Evolutionary conservation across 1,140 invertebrate species (phyloP).

Genomic region (Anthonomus grandis): DNA sequence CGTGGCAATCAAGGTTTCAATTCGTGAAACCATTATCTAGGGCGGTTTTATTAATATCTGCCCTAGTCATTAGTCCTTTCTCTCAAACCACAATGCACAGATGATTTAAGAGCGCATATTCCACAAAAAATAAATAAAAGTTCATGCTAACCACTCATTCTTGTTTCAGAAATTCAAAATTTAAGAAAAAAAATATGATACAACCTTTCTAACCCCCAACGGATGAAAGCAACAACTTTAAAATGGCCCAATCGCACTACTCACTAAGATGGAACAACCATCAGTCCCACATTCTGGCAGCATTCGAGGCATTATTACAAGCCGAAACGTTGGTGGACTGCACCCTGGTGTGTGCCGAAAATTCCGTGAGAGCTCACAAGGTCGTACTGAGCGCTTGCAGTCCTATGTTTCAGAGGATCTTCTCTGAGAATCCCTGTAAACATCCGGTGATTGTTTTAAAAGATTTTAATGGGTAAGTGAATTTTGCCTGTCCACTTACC

Average conservation of each 20-base stretch:
- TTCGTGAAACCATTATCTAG: no score
- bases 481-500: no score
- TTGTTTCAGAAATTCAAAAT: constrained; percentile 42
- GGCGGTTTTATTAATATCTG: no score
- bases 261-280: constrained; percentile 91
- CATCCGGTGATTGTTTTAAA: constrained; percentile 89
- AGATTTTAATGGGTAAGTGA: constrained; percentile 68
- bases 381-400: constrained; percentile 88
- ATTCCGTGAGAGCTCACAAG: constrained; percentile 80
- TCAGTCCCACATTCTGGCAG: constrained; percentile 77
- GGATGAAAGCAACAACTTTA: constrained; percentile 8
- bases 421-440: constrained; percentile 88
- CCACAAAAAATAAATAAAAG: no score
- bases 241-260: constrained; percentile 75
- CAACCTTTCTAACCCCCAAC: constrained; percentile 26
- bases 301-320: constrained; percentile 80
- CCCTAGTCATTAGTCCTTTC: no score
- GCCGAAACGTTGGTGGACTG: constrained; percentile 84
- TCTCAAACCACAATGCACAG: no score
- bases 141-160: no score
- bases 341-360: constrained; percentile 81
- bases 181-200: constrained; percentile 33
- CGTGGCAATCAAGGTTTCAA: no score
- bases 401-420: constrained; percentile 84
- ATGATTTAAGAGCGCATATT: no score